A percentile compares a stretch with the other conserved stretches of the same genome.
These are phyloP conservation scores for Crotalus horridus DNA, from an alignment of 2,113 vertebrate genomes.

Conservation along the genomic window DNA sequence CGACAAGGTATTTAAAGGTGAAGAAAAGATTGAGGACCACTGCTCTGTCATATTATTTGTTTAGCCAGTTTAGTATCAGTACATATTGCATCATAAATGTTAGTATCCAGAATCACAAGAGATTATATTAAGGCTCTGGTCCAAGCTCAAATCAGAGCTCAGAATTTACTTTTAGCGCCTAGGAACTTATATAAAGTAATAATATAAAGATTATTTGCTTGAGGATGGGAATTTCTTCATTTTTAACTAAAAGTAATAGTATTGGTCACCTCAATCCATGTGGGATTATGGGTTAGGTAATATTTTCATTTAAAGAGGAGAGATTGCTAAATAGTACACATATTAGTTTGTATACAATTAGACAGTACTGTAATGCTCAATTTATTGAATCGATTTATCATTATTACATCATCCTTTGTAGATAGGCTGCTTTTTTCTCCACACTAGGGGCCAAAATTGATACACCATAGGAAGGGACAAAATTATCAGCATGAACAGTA, in stretches of 20 bases:
- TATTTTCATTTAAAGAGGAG: background rate
- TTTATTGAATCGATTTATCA: background rate
- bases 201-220: background rate
- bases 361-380: background rate
- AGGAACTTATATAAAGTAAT: background rate
- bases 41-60: background rate
- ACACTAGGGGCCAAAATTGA: background rate
- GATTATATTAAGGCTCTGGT: background rate
- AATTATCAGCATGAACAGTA: background rate
- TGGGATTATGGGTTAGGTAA: background rate
- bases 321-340: background rate
- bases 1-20: background rate
- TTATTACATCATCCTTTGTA: background rate
- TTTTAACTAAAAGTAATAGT: background rate
- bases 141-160: background rate
- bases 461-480: background rate
- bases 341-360: background rate
- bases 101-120: background rate
- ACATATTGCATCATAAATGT: background rate
- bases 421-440: background rate
- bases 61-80: background rate
- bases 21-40: background rate
- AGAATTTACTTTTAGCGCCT: background rate
- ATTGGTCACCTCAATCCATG: background rate
- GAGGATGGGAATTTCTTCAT: background rate